Evolutionary conservation across 2,113 vertebrate species (phyloP), one percentile per base, ranked within the genome.

Genomic region (Cinclus cinclus): DNA sequence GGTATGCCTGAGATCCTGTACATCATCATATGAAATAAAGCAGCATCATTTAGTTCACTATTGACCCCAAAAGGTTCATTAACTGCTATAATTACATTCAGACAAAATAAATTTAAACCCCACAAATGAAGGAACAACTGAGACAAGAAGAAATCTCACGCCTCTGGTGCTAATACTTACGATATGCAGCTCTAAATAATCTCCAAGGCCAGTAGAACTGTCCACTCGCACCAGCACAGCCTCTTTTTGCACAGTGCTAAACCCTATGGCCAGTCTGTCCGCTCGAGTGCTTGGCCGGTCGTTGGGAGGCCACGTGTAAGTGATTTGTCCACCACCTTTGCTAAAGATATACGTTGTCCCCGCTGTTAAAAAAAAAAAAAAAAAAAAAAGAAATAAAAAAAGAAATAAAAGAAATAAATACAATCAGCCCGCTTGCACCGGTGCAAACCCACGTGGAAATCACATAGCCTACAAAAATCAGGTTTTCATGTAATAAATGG

Each of bases 311-410:
- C 99, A 99, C 2, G 99, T 99, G 98, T 99, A 99, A 9, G 98
- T 99, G 97, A 99, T 99, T 47, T 99, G 98, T 98, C 99, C 99
- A 97, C 99, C 99, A 83, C 99, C 99, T 97, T 99, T 98, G 94
- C 99, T 99, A 97, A 99, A 99, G 97, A 99, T 99, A 97, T 99
- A 99, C 0, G 99, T 99, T 86, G 99, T 99, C 98, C 99, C 99
- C 97, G 99, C 99, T 99, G 97, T 9, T 8, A 10, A 92, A 97
- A 96, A 25, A 21, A 21, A 93, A 96, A 96, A 94, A 9, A 33
- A 17, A 12, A 91, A 97, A 31, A 19, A 30, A 33, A n/a, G 9
- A 20, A 14, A 30, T 28, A 16, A 27, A 52, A 52, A 28, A 9
- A 10, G 15, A 9, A 23, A 14, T 24, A 15, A 95, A 28, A 95